A percentile compares a stretch with the other conserved stretches of the same genome.
Conservation (phyloP, 2,797 vertebrate species). For the Dendrocincla fuliginosa region DNA sequence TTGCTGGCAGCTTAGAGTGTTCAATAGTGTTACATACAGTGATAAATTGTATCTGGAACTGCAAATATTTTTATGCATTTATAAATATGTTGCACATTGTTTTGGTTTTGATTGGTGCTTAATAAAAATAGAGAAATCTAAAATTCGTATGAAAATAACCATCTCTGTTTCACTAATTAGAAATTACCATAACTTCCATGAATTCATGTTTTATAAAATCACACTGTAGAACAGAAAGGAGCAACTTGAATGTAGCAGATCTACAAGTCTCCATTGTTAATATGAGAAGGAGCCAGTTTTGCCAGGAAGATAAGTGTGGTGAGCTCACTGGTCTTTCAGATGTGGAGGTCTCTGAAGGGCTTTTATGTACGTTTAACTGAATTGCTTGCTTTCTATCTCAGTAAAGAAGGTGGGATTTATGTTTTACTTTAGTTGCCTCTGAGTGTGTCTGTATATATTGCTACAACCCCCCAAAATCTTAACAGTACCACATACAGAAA, state of each 20-base stretch:
- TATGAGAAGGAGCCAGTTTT: neutral
- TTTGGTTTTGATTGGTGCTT: neutral
- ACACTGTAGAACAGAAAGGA: neutral
- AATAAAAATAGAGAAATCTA: neutral
- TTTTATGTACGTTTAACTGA: neutral
- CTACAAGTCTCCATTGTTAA: neutral
- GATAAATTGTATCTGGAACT: neutral
- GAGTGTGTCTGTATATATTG: fast-evolving
- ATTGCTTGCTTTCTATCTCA: neutral
- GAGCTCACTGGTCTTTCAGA: neutral
- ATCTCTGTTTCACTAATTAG: neutral
- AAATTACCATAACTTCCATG: neutral
- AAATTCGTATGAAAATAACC: neutral
- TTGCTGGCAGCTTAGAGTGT: neutral
- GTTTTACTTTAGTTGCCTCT: neutral
- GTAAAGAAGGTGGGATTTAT: neutral
- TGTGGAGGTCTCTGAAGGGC: neutral
- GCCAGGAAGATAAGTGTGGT: neutral
- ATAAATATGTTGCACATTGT: neutral
- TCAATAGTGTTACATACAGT: neutral
- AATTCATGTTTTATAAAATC: neutral
- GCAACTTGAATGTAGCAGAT: neutral
- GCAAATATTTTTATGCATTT: neutral
- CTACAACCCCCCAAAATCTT: neutral
- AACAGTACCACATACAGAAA: neutral